Evolutionary conservation across 2,797 vertebrate species (phyloP).

Genomic region (Poecilia velifera): DNA sequence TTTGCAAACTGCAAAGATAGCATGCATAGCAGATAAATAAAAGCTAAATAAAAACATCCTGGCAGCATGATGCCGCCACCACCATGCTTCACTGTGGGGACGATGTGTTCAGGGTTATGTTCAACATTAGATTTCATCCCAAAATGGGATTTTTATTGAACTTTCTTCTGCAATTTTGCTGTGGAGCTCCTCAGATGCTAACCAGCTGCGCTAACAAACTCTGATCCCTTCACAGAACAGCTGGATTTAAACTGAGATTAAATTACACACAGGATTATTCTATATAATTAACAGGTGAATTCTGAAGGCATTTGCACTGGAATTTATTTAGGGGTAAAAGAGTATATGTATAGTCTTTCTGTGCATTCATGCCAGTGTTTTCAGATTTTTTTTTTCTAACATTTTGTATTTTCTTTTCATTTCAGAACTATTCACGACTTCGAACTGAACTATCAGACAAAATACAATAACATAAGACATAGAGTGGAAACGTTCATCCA

Average conservation of each 20-base stretch:
- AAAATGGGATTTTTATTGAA: background rate
- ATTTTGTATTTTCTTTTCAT: background rate
- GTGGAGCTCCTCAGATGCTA: background rate
- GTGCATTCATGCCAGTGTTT: background rate
- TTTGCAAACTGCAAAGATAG: background rate
- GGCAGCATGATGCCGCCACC: background rate
- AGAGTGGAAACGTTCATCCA: background rate
- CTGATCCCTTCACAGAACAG: background rate
- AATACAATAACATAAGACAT: background rate
- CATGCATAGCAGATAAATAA: background rate
- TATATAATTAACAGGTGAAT: background rate
- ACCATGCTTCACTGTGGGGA: background rate
- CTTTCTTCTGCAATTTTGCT: background rate
- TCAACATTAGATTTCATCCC: background rate
- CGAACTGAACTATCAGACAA: background rate
- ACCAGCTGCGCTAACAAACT: background rate
- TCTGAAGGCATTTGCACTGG: background rate
- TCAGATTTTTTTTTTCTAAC: background rate
- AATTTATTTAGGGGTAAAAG: background rate
- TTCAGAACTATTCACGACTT: background rate
- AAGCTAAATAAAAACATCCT: background rate
- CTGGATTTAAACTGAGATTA: background rate
- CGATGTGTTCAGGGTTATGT: background rate
- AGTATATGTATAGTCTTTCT: background rate
- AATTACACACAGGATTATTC: background rate